Conservation (phyloP, 2,888 invertebrate genomes). For the Drosophila robusta region DNA sequence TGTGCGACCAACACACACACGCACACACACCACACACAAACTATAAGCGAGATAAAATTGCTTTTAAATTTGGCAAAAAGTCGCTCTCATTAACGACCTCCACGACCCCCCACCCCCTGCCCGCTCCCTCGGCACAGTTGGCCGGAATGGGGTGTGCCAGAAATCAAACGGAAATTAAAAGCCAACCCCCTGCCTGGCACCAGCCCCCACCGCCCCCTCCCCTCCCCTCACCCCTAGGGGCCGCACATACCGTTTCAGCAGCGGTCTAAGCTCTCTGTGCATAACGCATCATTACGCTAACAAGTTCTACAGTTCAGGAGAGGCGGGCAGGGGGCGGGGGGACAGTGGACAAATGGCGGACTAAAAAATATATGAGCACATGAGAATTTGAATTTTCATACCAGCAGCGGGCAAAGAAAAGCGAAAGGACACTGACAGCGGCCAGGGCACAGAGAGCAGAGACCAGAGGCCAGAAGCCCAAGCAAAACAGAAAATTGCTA, state of each 20-base stretch:
- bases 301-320: slow-evolving; percentile 36
- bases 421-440: slow-evolving; percentile 56
- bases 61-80: slow-evolving; percentile 63
- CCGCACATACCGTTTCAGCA: slow-evolving; percentile 26
- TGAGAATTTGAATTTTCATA: slow-evolving; percentile 44
- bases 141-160: slow-evolving; percentile 31
- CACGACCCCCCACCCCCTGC: slow-evolving; percentile 12
- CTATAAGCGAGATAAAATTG: slow-evolving; percentile 53
- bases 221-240: not conserved
- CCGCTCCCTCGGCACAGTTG: not conserved
- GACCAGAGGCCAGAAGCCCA: slow-evolving; percentile 29
- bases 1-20: slow-evolving; percentile 25
- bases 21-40: slow-evolving; percentile 18
- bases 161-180: slow-evolving; percentile 75
- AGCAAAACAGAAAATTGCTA: slow-evolving; percentile 56
- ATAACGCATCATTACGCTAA: slow-evolving; percentile 73
- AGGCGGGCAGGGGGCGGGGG: too few relatives aligned
- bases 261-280: slow-evolving; percentile 44
- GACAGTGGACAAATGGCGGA: slow-evolving; percentile 42
- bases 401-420: slow-evolving; percentile 45
- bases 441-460: slow-evolving; percentile 20
- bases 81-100: slow-evolving; percentile 56
- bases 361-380: slow-evolving; percentile 45
- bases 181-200: slow-evolving; percentile 6
- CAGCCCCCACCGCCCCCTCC: not conserved